Conservation (phyloP, 2,113 vertebrate genomes). For the Fukomys damarensis region DNA sequence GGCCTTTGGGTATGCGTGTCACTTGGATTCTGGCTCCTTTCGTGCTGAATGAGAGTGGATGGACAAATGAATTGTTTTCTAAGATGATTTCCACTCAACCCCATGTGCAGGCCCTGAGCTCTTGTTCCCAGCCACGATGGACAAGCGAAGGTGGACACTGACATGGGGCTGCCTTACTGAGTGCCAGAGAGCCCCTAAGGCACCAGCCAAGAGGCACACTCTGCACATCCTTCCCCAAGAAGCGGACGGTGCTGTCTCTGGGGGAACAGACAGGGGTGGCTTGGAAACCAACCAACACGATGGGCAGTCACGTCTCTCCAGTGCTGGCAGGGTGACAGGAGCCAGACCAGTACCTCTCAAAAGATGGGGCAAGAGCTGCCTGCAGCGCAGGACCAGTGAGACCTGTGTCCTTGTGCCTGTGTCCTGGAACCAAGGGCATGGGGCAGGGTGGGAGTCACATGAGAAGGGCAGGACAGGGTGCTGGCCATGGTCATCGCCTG, state of each 20-base stretch:
- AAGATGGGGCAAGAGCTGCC: neutral
- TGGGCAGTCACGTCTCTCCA: neutral
- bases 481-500: neutral
- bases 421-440: neutral
- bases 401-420: fast-evolving
- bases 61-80: neutral
- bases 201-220: fast-evolving
- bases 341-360: neutral
- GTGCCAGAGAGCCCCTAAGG: neutral
- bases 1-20: neutral
- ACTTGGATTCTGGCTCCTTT: neutral
- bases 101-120: neutral
- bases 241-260: neutral
- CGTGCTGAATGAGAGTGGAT: neutral
- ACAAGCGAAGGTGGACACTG: neutral
- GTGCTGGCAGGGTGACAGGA: neutral
- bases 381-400: neutral
- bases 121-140: neutral
- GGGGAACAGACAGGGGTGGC: neutral
- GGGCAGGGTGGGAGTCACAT: neutral
- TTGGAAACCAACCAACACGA: neutral
- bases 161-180: neutral
- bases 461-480: neutral
- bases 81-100: neutral
- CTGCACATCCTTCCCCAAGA: neutral